Evolutionary conservation across 2,113 vertebrate genomes (phyloP).

Genomic region (Rhea pennata): DNA sequence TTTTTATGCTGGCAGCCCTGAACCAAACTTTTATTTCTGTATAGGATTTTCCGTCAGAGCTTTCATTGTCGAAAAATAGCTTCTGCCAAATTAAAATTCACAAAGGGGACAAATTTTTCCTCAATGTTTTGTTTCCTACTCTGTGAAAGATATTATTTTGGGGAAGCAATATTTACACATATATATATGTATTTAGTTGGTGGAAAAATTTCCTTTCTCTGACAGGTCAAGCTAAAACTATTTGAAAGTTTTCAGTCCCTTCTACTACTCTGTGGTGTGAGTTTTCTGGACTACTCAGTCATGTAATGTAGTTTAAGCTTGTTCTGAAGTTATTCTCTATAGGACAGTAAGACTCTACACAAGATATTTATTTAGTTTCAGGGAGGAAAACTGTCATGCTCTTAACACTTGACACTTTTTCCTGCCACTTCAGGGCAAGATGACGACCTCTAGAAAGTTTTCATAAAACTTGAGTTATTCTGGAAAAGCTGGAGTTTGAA

Average conservation of each 20-base stretch:
- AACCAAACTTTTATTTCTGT: neutral
- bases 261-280: rapidly evolving
- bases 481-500: neutral
- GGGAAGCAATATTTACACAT: neutral
- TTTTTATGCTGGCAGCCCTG: neutral
- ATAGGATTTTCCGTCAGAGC: neutral
- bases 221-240: neutral
- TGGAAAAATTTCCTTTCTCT: neutral
- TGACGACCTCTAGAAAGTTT: neutral
- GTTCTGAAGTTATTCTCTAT: neutral
- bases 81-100: neutral
- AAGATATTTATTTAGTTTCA: neutral
- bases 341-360: neutral
- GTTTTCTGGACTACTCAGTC: neutral
- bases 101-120: neutral
- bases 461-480: neutral
- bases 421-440: neutral
- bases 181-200: neutral
- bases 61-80: neutral
- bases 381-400: neutral
- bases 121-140: neutral
- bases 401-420: neutral
- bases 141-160: rapidly evolving
- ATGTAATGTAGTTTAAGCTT: rapidly evolving
- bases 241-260: neutral